phyloP scores from a whole-genome alignment of 2,797 vertebrate species.

The Mallotus villosus region DNA sequence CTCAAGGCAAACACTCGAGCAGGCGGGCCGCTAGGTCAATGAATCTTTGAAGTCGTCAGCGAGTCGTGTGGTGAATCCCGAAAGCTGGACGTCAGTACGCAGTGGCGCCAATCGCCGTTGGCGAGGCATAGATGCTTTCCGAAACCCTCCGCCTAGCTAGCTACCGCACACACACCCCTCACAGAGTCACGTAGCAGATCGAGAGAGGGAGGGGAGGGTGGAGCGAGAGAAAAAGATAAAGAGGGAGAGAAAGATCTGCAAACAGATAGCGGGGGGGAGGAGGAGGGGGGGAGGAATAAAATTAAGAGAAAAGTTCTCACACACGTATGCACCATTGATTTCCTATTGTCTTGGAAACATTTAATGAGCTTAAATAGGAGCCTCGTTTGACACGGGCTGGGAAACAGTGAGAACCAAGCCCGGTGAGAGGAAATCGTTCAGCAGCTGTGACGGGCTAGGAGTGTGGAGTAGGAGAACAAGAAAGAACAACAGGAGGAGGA shows the following conservation, averaged over 20 bases:
- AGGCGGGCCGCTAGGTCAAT: constrained; percentile 39
- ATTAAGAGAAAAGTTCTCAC: constrained; percentile 76
- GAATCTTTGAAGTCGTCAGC: constrained; percentile 51
- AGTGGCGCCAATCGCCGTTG: constrained; percentile 43
- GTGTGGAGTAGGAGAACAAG: constrained; percentile 20
- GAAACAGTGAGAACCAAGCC: constrained; percentile 66
- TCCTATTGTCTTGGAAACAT: constrained; percentile 82
- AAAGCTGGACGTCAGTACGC: constrained; percentile 51
- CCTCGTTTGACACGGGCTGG: constrained; percentile 72
- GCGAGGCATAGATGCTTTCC: constrained; percentile 56
- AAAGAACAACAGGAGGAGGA: constrained; percentile 25
- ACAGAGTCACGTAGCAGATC: constrained; percentile 31
- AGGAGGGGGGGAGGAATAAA: constrained; percentile 65
- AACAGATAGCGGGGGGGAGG: constrained; percentile 64
- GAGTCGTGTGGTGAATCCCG: constrained; percentile 37
- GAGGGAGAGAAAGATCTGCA: constrained; percentile 47
- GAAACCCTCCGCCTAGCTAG: constrained; percentile 47
- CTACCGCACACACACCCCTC: constrained; percentile 23
- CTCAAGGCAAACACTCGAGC: constrained; percentile 38
- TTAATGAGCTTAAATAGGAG: constrained; percentile 82
- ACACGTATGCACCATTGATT: constrained; percentile 80
- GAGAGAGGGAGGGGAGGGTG: constrained; percentile 11
- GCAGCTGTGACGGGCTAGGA: constrained; percentile 59
- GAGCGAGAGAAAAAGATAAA: constrained; percentile 35
- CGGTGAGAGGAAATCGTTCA: constrained; percentile 72